These are phyloP conservation scores for Mystacides longicornis DNA, from an alignment of 2,888 invertebrate species.

Conservation along the genomic window DNA sequence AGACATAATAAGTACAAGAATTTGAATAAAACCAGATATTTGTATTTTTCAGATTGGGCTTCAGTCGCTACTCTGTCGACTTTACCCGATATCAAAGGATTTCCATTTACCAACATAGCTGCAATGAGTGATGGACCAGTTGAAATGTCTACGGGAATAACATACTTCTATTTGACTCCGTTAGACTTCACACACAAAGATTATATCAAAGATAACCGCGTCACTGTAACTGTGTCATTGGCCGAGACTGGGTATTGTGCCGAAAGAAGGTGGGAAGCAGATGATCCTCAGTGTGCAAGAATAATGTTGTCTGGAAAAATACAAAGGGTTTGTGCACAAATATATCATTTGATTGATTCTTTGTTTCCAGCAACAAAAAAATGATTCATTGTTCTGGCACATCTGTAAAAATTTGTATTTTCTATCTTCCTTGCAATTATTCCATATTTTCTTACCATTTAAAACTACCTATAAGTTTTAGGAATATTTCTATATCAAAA, in stretches of 20 bases:
- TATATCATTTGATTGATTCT: too few species aligned
- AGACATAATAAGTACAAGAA: too few species aligned
- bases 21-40: too few species aligned
- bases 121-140: constrained; percentile 64
- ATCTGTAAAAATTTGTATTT: too few species aligned
- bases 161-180: constrained; percentile 67
- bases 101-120: constrained; percentile 62
- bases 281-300: constrained; percentile 71
- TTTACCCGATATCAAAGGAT: constrained; percentile 51
- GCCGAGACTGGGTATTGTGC: constrained; percentile 63
- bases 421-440: too few species aligned
- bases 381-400: too few species aligned
- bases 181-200: constrained; percentile 63
- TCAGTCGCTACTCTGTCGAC: constrained; percentile 64
- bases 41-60: constrained; percentile 57
- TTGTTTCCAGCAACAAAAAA: too few species aligned
- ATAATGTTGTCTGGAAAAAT: constrained; percentile 62
- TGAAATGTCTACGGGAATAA: constrained; percentile 60
- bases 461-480: too few species aligned
- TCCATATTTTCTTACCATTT: too few species aligned
- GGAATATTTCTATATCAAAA: too few species aligned
- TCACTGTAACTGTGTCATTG: constrained; percentile 60
- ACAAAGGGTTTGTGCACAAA: constrained; percentile 44
- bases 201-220: constrained; percentile 53
- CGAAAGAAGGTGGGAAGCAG: constrained; percentile 55